Evolutionary conservation across 2,888 invertebrate species (phyloP).

Genomic region (Pristionchus japonicus): DNA sequence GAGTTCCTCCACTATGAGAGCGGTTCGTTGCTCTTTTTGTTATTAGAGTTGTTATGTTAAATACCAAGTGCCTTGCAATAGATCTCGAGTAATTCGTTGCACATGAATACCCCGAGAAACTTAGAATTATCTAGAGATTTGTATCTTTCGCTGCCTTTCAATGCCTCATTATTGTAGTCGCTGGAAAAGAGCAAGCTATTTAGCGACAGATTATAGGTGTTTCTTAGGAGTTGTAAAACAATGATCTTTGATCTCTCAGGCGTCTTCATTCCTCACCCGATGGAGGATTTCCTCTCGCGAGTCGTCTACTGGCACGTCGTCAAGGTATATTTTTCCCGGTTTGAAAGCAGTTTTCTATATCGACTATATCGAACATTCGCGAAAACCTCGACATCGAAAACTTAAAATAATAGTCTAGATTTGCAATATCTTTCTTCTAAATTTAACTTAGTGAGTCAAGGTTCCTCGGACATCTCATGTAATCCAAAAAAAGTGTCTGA

Average conservation of each 20-base stretch:
- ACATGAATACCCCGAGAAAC: too few relatives aligned
- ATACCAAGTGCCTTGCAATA: too few relatives aligned
- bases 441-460: background rate
- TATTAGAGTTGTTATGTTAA: too few relatives aligned
- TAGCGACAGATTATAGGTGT: too few relatives aligned
- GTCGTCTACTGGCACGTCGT: slow-evolving; percentile 67
- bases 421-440: too few relatives aligned
- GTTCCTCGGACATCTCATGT: background rate
- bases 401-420: background rate
- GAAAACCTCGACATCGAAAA: too few relatives aligned
- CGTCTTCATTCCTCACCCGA: slow-evolving; percentile 71
- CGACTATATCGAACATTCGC: too few relatives aligned
- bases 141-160: background rate
- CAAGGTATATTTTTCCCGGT: slow-evolving; percentile 12
- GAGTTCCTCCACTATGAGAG: slow-evolving; percentile 72
- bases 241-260: slow-evolving; percentile 51
- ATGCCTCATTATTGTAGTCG: background rate
- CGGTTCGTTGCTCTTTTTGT: slow-evolving; percentile 49
- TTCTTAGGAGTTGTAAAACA: too few relatives aligned
- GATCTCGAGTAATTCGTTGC: too few relatives aligned
- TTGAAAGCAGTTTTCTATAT: too few relatives aligned
- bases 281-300: slow-evolving; percentile 69
- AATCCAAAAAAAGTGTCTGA: background rate
- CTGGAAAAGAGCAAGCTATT: background rate
- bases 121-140: background rate